phyloP scores from a whole-genome alignment of 1,140 invertebrate species.

The Xylocopa sonorina region DNA sequence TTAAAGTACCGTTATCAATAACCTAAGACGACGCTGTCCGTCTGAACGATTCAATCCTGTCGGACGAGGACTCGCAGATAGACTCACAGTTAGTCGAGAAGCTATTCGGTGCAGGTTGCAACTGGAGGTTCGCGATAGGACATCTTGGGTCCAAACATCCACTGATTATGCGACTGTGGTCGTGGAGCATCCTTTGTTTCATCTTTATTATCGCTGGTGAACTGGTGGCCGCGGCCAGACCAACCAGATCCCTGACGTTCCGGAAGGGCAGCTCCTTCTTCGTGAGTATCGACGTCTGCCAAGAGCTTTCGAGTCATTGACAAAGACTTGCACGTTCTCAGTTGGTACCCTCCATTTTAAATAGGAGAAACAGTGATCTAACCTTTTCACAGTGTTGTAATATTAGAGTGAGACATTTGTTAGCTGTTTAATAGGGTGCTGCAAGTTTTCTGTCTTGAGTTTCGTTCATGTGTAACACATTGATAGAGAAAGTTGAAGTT shows the following conservation, averaged over 20 bases:
- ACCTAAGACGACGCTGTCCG: slow-evolving; percentile 18
- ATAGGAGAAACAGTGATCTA: too few species aligned
- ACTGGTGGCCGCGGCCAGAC: slow-evolving; percentile 34
- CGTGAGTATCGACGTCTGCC: slow-evolving; percentile 71
- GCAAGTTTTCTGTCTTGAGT: too few species aligned
- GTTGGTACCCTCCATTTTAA: too few species aligned
- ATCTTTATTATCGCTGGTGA: slow-evolving; percentile 20
- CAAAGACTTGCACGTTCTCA: too few species aligned
- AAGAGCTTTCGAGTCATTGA: background rate
- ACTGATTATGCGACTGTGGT: slow-evolving; percentile 61
- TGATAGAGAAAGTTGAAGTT: too few species aligned
- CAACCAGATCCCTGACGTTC: slow-evolving; percentile 74
- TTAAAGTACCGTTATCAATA: slow-evolving; percentile 27
- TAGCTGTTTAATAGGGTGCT: too few species aligned
- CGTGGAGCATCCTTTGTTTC: slow-evolving; percentile 61
- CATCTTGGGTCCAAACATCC: slow-evolving; percentile 8
- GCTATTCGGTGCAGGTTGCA: slow-evolving; percentile 47
- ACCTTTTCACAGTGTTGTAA: too few species aligned
- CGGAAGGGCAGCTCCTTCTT: slow-evolving; percentile 77
- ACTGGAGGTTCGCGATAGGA: slow-evolving; percentile 54
- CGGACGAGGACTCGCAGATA: slow-evolving; percentile 7
- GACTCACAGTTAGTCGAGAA: too few species aligned
- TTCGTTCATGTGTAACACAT: too few species aligned
- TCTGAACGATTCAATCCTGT: slow-evolving; percentile 8
- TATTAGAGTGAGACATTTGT: too few species aligned